Base-by-base conservation (phyloP, 2,113 vertebrate species). In the Eira barbara region DNA sequence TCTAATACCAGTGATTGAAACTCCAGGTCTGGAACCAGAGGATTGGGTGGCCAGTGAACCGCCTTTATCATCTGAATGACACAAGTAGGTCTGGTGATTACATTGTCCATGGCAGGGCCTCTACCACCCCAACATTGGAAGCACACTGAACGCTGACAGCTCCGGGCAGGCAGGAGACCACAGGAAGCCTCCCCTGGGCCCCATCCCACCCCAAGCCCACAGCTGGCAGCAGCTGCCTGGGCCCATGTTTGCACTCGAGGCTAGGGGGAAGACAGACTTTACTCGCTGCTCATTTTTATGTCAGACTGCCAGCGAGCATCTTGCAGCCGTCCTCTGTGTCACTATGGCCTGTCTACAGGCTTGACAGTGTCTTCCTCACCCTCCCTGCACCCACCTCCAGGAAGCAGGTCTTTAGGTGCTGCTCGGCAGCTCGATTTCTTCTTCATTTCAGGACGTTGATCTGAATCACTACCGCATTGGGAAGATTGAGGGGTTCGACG, bases 401-500 rank as follows among this genome's bases (percentile, higher is more conserved):
- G 49, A 39, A 13, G 17, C 8, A 1, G 15, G 8, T 36, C 69
- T 69, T 27, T 20, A 7, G 36, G 55, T 10, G 9, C 8, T 18
- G 25, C 13, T 45, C 29, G 5, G 2, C 23, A 12, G 42, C 97
- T 95, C 0, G 34, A 18, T 13, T 34, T 47, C 13, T 6, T 63
- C 13, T 97, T 2, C 18, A 13, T 98, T 99, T 61, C 96, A 99
- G 99, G 99, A 99, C 93, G 99, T 99, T 93, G 99, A 99, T 98
- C 98, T 99, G 96, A 99, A 99, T 98, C 99, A 99, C 95, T 99
- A 99, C 98, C 99, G 99, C 95, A 99, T 99, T 98, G 99, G 99
- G 89, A 99, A 99, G 96, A 99, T 99, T 69, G 99, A 99, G 98
- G 99, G 99, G 29, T 99, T 99, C 92, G 99, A 99, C 91, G 99